phyloP scores from a whole-genome alignment of 2,888 invertebrate species.

The Sceliomorpha sp. region DNA sequence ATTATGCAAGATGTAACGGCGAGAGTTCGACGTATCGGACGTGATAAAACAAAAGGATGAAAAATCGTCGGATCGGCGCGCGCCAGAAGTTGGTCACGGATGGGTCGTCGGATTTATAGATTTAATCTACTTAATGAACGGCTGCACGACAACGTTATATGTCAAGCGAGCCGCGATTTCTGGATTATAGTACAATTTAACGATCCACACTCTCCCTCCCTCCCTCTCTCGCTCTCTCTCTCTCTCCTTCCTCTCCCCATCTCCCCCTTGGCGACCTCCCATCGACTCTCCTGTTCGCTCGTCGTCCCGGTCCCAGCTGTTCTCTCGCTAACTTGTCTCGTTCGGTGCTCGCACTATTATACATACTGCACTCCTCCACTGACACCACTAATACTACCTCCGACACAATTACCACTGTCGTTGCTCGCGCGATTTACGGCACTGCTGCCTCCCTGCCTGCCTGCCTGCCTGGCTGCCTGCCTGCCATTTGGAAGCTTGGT shows the following conservation, averaged over 20 bases:
- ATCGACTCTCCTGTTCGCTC: slow-evolving; percentile 29
- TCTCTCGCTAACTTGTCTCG: slow-evolving; percentile 40
- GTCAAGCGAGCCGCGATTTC: slow-evolving; percentile 40
- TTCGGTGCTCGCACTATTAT: slow-evolving; percentile 42
- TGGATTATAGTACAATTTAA: slow-evolving; percentile 47
- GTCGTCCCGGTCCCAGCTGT: slow-evolving; percentile 40
- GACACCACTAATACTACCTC: slow-evolving; percentile 44
- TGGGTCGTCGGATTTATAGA: slow-evolving; percentile 24
- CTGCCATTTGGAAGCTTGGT: slow-evolving; percentile 28
- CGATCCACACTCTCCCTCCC: slow-evolving; percentile 31
- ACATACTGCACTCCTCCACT: slow-evolving; percentile 38
- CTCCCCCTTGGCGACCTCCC: slow-evolving; percentile 22
- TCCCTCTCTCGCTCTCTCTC: slow-evolving; percentile 29
- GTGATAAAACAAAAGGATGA: not conserved
- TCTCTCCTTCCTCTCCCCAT: too few relatives aligned
- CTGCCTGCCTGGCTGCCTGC: too few relatives aligned
- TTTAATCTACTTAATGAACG: slow-evolving; percentile 46
- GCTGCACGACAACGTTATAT: slow-evolving; percentile 20
- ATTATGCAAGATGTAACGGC: too few relatives aligned
- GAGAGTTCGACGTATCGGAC: not conserved
- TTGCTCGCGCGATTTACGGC: slow-evolving; percentile 50
- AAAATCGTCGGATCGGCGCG: slow-evolving; percentile 4
- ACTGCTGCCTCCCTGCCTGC: slow-evolving; percentile 39
- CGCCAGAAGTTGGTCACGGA: not conserved
- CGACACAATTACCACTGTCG: slow-evolving; percentile 49